Evolutionary conservation across 2,888 invertebrate species (phyloP).

Genomic region (Volucella inflata): DNA sequence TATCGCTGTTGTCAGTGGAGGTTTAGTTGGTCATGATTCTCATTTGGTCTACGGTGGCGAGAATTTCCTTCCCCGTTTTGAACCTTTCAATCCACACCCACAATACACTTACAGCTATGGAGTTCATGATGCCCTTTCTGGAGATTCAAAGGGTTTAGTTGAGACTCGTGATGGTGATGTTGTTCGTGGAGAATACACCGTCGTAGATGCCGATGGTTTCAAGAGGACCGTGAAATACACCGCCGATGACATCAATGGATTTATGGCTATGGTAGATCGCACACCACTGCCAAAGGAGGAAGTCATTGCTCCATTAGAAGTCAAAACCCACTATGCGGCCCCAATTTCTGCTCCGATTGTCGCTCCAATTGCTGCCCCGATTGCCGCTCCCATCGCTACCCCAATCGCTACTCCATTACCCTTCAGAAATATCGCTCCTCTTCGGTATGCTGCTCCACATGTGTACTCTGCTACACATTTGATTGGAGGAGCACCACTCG

Average conservation of each 20-base stretch:
- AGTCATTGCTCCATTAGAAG: conserved; percentile 19
- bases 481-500: too few relatives aligned
- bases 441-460: too few relatives aligned
- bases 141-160: conserved; percentile 83
- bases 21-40: conserved; percentile 66
- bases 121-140: conserved; percentile 82
- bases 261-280: conserved; percentile 84
- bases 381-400: background rate
- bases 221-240: conserved; percentile 83
- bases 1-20: conserved; percentile 42
- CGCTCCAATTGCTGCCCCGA: conserved; percentile 56
- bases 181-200: conserved; percentile 83
- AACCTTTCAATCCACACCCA: conserved; percentile 53
- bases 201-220: conserved; percentile 83
- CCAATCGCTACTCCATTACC: conserved; percentile 35
- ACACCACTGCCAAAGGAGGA: conserved; percentile 77
- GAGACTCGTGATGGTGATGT: conserved; percentile 83
- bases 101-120: conserved; percentile 80
- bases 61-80: background rate
- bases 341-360: conserved; percentile 52
- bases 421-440: too few relatives aligned
- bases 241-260: conserved; percentile 83
- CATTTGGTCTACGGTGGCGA: conserved; percentile 7
- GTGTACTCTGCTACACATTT: too few relatives aligned
- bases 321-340: background rate